Percentiles rank a stretch among this genome's conserved stretches.
Evolutionary conservation across 1,140 invertebrate genomes (phyloP).

Genomic region (Drosophila subpulchrella): DNA sequence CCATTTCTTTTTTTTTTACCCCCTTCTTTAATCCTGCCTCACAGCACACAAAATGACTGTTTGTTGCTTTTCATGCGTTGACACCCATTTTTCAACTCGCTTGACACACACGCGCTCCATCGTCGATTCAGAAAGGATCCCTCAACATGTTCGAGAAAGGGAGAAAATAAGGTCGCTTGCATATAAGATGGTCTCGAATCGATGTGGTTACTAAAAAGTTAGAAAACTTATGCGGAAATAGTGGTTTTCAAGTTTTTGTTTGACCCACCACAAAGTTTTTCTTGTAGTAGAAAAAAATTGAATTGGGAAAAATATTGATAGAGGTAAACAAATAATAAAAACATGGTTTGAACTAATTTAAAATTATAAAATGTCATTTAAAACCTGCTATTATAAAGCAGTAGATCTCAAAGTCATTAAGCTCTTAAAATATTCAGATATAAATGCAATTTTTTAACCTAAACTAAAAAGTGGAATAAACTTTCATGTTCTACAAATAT

Average conservation of each 20-base stretch:
- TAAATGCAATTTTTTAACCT: too few species aligned
- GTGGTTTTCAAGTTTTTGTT: not conserved
- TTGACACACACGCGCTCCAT: constrained; percentile 30
- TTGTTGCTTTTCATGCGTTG: constrained; percentile 77
- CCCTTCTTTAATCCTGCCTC: constrained; percentile 32
- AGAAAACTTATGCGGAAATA: not conserved
- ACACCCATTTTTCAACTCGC: constrained; percentile 69
- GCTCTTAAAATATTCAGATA: too few species aligned
- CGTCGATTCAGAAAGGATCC: constrained; percentile 13
- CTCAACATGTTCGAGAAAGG: not conserved
- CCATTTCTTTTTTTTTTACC: not conserved
- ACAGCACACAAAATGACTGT: constrained; percentile 65
- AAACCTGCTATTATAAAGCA: too few species aligned
- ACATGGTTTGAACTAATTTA: too few species aligned
- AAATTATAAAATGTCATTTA: too few species aligned
- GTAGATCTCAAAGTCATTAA: too few species aligned
- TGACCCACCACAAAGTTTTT: not conserved
- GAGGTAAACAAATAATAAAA: too few species aligned
- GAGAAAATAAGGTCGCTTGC: not conserved
- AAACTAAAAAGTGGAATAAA: too few species aligned
- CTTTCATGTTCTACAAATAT: too few species aligned
- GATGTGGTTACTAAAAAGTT: not conserved
- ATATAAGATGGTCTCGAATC: not conserved
- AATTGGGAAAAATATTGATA: not conserved
- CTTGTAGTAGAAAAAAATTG: not conserved